phyloP scores from a whole-genome alignment of 1,140 invertebrate genomes.

The Glossosoma conforme region DNA sequence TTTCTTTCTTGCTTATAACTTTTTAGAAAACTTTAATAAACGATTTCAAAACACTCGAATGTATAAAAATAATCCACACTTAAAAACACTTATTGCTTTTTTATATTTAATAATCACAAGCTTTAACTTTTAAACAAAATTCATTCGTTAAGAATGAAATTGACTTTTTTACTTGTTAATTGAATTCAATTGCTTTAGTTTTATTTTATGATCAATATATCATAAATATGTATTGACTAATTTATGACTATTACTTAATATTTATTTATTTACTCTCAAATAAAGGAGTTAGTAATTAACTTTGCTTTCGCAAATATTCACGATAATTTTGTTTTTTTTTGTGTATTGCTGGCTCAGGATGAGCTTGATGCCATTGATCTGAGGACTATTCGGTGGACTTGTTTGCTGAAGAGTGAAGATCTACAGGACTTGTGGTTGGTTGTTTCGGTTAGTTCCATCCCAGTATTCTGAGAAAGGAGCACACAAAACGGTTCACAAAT shows the following conservation, averaged over 20 bases:
- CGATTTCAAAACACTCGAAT: not conserved
- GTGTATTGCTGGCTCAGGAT: not conserved
- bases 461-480: not conserved
- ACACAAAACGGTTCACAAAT: too few relatives aligned
- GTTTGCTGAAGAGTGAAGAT: not conserved
- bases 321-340: not conserved
- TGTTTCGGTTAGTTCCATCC: not conserved
- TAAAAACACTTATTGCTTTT: not conserved
- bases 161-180: conserved; percentile 9
- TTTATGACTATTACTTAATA: too few relatives aligned
- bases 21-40: not conserved
- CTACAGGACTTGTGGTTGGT: not conserved
- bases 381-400: not conserved
- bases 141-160: not conserved
- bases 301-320: too few relatives aligned
- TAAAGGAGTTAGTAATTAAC: too few relatives aligned
- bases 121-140: conserved; percentile 3
- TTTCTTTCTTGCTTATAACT: too few relatives aligned
- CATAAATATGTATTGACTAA: too few relatives aligned
- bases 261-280: too few relatives aligned
- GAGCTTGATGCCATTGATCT: not conserved
- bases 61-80: not conserved
- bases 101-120: conserved; percentile 18
- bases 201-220: too few relatives aligned
- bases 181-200: not conserved